These are phyloP conservation scores for Hypomesus transpacificus DNA, from an alignment of 2,113 vertebrate species.

Conservation along the genomic window DNA sequence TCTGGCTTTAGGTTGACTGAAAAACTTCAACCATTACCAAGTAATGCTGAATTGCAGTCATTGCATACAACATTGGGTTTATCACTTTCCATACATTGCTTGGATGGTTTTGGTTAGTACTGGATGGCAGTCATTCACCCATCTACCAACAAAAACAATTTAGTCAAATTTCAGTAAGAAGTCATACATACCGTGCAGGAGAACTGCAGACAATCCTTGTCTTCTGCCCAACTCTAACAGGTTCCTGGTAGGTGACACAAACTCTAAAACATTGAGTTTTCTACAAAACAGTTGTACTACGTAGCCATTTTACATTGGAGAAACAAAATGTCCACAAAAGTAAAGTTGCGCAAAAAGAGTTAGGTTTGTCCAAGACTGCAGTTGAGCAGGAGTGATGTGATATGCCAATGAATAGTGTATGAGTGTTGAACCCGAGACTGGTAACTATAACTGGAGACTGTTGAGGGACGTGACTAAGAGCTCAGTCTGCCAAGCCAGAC, in stretches of 20 bases:
- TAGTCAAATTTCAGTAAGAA: neutral
- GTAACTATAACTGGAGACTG: slow-evolving; percentile 70
- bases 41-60: too few species aligned
- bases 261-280: slow-evolving; percentile 20
- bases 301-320: slow-evolving; percentile 50
- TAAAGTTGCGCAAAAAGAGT: slow-evolving; percentile 67
- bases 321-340: slow-evolving; percentile 56
- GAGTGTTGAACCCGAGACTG: slow-evolving; percentile 76
- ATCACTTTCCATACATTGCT: too few species aligned
- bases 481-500: slow-evolving; percentile 39
- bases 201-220: slow-evolving; percentile 20
- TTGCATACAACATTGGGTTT: too few species aligned
- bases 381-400: slow-evolving; percentile 73
- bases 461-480: slow-evolving; percentile 61
- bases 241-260: slow-evolving; percentile 26
- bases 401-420: slow-evolving; percentile 82
- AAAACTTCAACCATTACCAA: too few species aligned
- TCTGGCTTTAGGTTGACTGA: too few species aligned
- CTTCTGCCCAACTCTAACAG: slow-evolving; percentile 26
- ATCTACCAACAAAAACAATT: neutral
- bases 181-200: slow-evolving; percentile 62
- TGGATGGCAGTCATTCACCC: neutral
- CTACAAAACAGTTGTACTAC: slow-evolving; percentile 39
- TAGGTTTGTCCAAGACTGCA: slow-evolving; percentile 55
- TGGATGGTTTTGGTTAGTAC: neutral